Evolutionary conservation across 37 sponge, comb jelly and placozoan genomes (phyloP).

Genomic region (Halichondria panicea): DNA sequence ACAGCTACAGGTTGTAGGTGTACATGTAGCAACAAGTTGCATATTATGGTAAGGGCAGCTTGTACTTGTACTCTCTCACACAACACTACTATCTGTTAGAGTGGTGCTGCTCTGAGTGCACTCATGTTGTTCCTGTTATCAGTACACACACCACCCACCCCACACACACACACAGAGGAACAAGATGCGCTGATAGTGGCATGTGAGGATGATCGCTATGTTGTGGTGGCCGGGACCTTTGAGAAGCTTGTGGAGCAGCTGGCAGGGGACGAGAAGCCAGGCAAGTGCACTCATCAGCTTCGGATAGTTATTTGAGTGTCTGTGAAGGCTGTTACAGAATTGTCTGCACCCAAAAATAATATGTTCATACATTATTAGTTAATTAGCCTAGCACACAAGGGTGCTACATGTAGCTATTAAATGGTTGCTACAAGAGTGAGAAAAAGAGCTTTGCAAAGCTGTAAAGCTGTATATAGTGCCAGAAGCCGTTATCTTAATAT

Average conservation of each 20-base stretch:
- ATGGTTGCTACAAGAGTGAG: not conserved
- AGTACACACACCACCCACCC: too few species aligned
- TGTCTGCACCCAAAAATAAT: not conserved
- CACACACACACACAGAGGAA: constrained; percentile 40
- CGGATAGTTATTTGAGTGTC: not conserved
- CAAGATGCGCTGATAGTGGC: constrained; percentile 52
- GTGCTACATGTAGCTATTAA: not conserved
- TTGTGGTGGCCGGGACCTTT: constrained; percentile 72
- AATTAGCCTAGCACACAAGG: too few species aligned
- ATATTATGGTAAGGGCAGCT: too few species aligned
- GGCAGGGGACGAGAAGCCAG: constrained; percentile 76
- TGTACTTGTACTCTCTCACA: too few species aligned
- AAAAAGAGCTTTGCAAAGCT: not conserved
- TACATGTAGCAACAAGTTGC: too few species aligned
- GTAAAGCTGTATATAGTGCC: too few species aligned
- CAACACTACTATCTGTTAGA: too few species aligned
- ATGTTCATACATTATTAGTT: not conserved
- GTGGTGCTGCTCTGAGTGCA: too few species aligned
- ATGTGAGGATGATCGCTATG: constrained; percentile 24
- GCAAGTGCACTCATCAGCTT: not conserved
- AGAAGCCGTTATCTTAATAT: not conserved
- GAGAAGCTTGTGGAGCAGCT: constrained; percentile 79
- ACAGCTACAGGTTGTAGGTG: too few species aligned
- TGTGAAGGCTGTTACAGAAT: not conserved
- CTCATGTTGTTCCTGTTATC: too few species aligned